Percentiles rank a stretch among this genome's conserved stretches.
phyloP scores from a whole-genome alignment of 2,888 invertebrate genomes.

The Brenthis daphne region DNA sequence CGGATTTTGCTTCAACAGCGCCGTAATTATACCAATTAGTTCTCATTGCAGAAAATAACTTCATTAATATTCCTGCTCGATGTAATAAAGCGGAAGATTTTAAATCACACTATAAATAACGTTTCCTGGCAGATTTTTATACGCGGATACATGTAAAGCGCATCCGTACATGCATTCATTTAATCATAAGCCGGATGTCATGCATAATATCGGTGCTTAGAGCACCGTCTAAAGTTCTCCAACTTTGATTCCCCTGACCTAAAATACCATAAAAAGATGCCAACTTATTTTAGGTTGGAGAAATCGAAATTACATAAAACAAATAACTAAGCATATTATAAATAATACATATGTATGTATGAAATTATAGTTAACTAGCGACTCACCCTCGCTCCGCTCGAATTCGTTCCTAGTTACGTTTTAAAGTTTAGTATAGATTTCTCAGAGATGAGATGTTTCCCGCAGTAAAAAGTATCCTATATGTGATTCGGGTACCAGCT shows the following conservation, averaged over 20 bases:
- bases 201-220: slow-evolving; percentile 44
- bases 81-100: slow-evolving; percentile 34
- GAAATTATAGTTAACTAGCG: no score
- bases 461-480: no score
- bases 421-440: no score
- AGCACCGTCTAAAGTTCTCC: not conserved
- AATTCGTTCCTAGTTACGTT: no score
- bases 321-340: no score
- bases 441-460: no score
- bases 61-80: slow-evolving; percentile 36
- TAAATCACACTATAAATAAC: slow-evolving; percentile 35
- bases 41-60: slow-evolving; percentile 37
- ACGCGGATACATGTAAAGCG: slow-evolving; percentile 14
- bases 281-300: no score
- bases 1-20: slow-evolving; percentile 27
- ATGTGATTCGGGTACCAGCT: no score
- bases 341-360: no score
- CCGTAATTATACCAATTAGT: slow-evolving; percentile 36
- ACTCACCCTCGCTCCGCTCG: no score
- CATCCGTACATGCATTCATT: slow-evolving; percentile 9
- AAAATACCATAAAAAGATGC: no score
- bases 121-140: slow-evolving; percentile 31
- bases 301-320: no score
- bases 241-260: not conserved
- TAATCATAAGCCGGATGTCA: slow-evolving; percentile 38